Base-by-base conservation (phyloP, 2,888 invertebrate species). In the Synergus gifuensis region DNA sequence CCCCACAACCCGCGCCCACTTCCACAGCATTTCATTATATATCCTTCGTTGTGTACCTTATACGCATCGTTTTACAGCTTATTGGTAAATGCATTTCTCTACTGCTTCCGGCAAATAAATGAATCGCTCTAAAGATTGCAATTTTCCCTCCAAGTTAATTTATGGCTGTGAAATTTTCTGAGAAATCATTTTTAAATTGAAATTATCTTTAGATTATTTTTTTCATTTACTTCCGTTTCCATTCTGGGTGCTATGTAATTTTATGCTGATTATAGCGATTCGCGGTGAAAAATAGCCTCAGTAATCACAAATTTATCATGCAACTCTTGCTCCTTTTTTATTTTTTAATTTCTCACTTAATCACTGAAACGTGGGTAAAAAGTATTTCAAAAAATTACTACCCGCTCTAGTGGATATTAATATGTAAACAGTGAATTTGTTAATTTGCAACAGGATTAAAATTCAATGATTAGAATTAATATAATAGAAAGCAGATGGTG, bases 41-140 rank as follows among this genome's bases (percentile, higher is more conserved):
- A 67, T 46, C 16, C 69, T 69, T 28, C 49, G 9, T 12, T 36
- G 49, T 69, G 14, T 49, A 69, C 22, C 28, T n/a, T 28, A 28
- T 54, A 69, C 42, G 67, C 69, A 49, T 36, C 69, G 69, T 36
- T 69, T 49, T 69, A 69, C 69, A 54, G 69, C 28, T 69, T 69
- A 69, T 69, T 36, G 69, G 49, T 49, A 69, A 69, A 54, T 69
- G 69, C 69, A 22, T 69, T 9, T 18, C 11, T 40, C 18, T 28
- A 42, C 18, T 46, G 5, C 46, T 69, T n/a, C n/a, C 11, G n/a
- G 49, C 8, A 49, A 54, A 54, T 69, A 69, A 69, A 49, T 54
- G 0, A 28, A 49, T 49, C 28, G 9, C 22, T 66, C 14, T 12
- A 28, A 67, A 46, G 67, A 49, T 49, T 36, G 28, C n/a, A 54